Base-by-base conservation (phyloP, 2,797 vertebrate genomes). In the Paratrypauchen microcephalus region DNA sequence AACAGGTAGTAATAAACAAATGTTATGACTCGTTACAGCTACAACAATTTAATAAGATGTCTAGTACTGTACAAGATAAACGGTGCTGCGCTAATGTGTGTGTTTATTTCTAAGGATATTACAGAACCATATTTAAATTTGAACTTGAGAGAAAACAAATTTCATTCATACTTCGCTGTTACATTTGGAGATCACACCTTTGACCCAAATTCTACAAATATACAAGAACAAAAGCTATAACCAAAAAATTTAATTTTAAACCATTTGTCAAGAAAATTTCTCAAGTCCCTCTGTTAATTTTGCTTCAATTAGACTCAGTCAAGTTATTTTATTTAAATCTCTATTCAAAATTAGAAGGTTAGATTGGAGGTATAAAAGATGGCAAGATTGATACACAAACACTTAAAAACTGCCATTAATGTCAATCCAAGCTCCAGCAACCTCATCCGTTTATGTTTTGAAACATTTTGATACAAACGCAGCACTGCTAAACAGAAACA, bases 1-100 rank as follows among this genome's bases (percentile, higher is more conserved):
- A 47, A 28, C 73, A 78, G 74, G 72, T 21, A 78, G 36, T 78
- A 61, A 71, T 6, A 74, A 32, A 67, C 13, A 75, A n/a, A 32
- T 39, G 55, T 39, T 9, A 57, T 13, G n/a, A 23, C 6, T 32
- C n/a, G 12, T 65, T 28, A 7, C 15, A 18, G 26, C 13, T 62
- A 2, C 68, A 39, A 71, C 11, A 18, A 67, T 48, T 6, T 56
- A 47, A 55, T 24, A 0, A 9, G 24, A 0, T 15, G 13, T 45
- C 1, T 28, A 30, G 39, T 57, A 57, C 24, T 45, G 56, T 19
- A 12, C n/a, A 21, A 21, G n/a, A 52, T 21, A n/a, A 52, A 36
- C 21, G 19, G 19, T 8, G 7, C n/a, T 3, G 7, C 3, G 13
- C 41, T 13, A 45, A 45, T 15, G 41, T 45, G 13, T 41, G 39